Evolutionary conservation across 1,140 invertebrate species (phyloP).

Genomic region (Pseudomyrmex flavicornis): DNA sequence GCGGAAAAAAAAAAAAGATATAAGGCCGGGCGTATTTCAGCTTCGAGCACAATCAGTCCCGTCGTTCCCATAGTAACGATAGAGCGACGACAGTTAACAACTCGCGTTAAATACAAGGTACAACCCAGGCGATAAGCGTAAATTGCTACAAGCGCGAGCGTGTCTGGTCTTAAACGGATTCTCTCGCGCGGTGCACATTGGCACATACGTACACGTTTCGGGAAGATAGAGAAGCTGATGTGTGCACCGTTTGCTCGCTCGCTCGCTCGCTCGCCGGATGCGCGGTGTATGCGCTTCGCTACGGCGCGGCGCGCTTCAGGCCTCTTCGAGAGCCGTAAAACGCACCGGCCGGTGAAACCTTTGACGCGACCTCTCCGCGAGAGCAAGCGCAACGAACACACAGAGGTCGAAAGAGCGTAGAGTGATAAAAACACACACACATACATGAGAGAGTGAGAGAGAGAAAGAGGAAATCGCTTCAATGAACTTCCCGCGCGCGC

Average conservation of each 20-base stretch:
- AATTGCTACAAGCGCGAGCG: conserved; percentile 49
- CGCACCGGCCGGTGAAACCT: conserved; percentile 59
- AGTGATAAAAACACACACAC: conserved; percentile 31
- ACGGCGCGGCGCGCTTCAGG: background rate
- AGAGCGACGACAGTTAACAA: conserved; percentile 20
- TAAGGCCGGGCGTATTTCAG: background rate
- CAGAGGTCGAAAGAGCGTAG: conserved; percentile 57
- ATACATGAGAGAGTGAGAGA: background rate
- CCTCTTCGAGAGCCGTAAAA: conserved; percentile 56
- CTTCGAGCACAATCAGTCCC: background rate
- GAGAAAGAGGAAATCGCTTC: conserved; percentile 16
- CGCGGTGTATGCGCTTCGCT: conserved; percentile 9
- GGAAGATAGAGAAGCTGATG: conserved; percentile 14
- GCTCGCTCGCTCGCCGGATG: conserved; percentile 15
- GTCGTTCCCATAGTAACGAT: conserved; percentile 23
- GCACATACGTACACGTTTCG: conserved; percentile 1
- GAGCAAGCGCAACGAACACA: conserved; percentile 55
- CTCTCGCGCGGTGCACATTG: background rate
- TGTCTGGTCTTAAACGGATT: conserved; percentile 30
- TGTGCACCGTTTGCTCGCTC: too few relatives aligned
- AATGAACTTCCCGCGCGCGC: conserved; percentile 28
- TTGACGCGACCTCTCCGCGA: conserved; percentile 55
- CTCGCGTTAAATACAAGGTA: conserved; percentile 32
- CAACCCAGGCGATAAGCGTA: conserved; percentile 42
- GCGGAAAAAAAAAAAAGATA: too few relatives aligned